Evolutionary conservation across 1,140 invertebrate genomes (phyloP), one percentile per base, ranked within the genome.

Genomic region (Pseudomyrmex flavicornis): DNA sequence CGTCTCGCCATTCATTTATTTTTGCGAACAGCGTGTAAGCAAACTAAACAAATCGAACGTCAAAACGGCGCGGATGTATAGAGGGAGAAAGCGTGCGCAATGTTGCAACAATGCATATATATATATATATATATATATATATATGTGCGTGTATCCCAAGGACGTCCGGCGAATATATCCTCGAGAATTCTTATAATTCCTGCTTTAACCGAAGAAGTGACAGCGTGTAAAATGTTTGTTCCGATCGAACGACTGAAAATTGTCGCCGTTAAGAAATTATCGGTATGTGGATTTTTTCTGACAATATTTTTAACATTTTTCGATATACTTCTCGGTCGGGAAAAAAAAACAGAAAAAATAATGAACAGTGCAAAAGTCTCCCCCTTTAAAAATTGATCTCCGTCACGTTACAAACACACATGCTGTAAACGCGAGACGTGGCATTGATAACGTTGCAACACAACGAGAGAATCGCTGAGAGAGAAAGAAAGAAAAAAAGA

Each of bases 401-500:
- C n/a, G 17, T 79, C 50, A 58, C 26, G 12, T 48, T 20, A 50
- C 75, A 46, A 15, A 69, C 15, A 2, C 48, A 3, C 46, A 56
- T 5, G 13, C 66, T 59, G 20, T 79, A 70, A 79, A 79, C 48
- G 48, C 58, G 76, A 70, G 65, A 79, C 68, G 22, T 15, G 44
- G 10, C 76, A 70, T 58, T 70, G 65, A 15, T 54, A 68, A 56
- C 17, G 75, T 79, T 70, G 65, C n/a, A n/a, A n/a, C 76, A 79
- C 15, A 79, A 79, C 52, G 12, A n/a, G 20, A 58, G 63, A 44
- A 7, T 17, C 17, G 1, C 2, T 17, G 62, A 46, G 62, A 46
- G 26, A 20, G 46, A 35, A n/a, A 35, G 35, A 35, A 35, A 35
- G 35, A 35, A 1, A 35, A 5, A 35, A 5, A 35, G 35, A 35